Evolutionary conservation across 2,113 vertebrate species (phyloP), one percentile per base, ranked within the genome.

Genomic region (Isurus oxyrinchus): DNA sequence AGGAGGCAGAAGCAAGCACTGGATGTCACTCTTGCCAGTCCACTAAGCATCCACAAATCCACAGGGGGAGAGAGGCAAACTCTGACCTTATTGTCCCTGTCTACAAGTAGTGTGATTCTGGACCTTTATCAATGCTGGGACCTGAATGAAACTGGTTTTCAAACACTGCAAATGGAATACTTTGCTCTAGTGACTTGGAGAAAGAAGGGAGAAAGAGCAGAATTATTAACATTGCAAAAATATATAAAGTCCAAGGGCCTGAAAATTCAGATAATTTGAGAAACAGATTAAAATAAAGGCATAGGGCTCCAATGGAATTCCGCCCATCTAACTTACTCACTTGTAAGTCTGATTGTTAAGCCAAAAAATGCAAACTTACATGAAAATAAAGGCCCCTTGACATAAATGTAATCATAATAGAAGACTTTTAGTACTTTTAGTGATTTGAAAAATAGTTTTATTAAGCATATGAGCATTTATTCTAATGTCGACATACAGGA

Each of bases 221-320:
- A 57, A 31, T 2, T 88, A 88, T 57, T 53, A 88, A 25, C 69
- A 31, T 7, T 88, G 49, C 49, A 88, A 53, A 49, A 21, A 87
- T 8, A 87, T n/a, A 87, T 87, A 23, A 88, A 57, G 53, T 57
- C 53, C 49, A 88, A 55, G 31, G 13, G 16, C 59, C 27, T 21
- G 59, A 19, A 79, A 93, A 93, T 49, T 61, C 35, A 59, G 1
- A 93, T 40, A 93, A 40, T 5, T 8, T 40, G 31, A 63, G 90
- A 93, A 93, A 61, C 19, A n/a, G n/a, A 59, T 93, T 61, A 93
- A 93, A 93, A 61, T 61, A 93, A 93, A 93, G 35, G 31, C 57
- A n/a, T 23, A 21, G 35, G 14, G 90, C 57, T 55, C 87, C 49
- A 31, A 23, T 57, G 87, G 25, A 40, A 93, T 93, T 93, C 57